Conservation (phyloP, 2,888 invertebrate species). For the Sphaeridia pumilis region DNA sequence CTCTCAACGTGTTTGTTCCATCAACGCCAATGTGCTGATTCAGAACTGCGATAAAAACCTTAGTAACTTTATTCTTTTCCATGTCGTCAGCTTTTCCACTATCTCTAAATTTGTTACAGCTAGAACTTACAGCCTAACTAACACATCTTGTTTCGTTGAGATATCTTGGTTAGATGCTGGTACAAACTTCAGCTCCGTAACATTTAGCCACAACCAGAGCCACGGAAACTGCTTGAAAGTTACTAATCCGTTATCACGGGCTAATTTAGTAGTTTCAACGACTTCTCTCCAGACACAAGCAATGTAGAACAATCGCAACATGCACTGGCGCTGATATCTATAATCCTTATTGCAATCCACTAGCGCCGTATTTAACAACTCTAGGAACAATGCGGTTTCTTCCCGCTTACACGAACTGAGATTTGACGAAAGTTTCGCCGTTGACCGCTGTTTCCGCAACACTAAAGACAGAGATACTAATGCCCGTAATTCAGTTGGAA, state of each 20-base stretch:
- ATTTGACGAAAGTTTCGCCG: background rate
- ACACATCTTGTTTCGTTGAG: too few relatives aligned
- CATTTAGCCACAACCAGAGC: background rate
- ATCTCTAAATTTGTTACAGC: too few relatives aligned
- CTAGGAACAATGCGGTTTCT: background rate
- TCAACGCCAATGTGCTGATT: too few relatives aligned
- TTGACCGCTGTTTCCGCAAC: background rate
- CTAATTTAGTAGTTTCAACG: background rate
- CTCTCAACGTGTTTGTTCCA: too few relatives aligned
- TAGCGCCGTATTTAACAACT: background rate
- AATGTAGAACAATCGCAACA: background rate
- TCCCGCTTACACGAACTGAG: background rate
- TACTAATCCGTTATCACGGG: background rate
- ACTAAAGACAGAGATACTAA: background rate
- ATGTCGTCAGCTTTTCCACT: too few relatives aligned
- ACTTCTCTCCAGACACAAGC: background rate
- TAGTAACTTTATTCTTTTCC: too few relatives aligned
- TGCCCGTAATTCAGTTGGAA: background rate
- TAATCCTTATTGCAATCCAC: background rate
- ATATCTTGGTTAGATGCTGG: too few relatives aligned
- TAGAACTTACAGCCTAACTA: background rate
- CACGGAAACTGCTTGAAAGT: background rate
- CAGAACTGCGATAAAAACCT: too few relatives aligned
- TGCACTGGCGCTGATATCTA: background rate
- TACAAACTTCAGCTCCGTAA: too few relatives aligned